A percentile compares a stretch with the other conserved stretches of the same genome.
These are phyloP conservation scores for Penaeus japonicus DNA, from an alignment of 1,140 invertebrate genomes.

Conservation along the genomic window DNA sequence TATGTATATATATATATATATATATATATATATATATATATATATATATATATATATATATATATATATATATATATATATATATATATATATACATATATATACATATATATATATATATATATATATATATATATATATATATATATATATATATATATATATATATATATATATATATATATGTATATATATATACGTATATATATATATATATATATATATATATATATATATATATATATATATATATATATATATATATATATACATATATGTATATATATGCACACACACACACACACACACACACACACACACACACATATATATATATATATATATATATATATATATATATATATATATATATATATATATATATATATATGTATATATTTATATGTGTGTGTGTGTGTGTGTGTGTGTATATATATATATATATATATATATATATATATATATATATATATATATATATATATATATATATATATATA, in stretches of 20 bases:
- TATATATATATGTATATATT: background rate
- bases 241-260: background rate
- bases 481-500: constrained; percentile 6
- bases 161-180: background rate
- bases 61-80: background rate
- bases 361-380: constrained; percentile 3
- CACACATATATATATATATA: background rate
- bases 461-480: background rate
- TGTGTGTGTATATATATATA: background rate
- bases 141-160: background rate
- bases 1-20: background rate
- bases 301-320: background rate
- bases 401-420: background rate
- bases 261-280: background rate
- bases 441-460: background rate
- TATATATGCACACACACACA: background rate
- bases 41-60: background rate
- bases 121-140: background rate
- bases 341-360: constrained; percentile 2
- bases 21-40: constrained; percentile 7
- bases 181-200: background rate
- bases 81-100: background rate
- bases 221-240: background rate
- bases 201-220: background rate
- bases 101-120: background rate